Evolutionary conservation across 1,140 invertebrate genomes (phyloP).

Genomic region (Caerostris darwini): DNA sequence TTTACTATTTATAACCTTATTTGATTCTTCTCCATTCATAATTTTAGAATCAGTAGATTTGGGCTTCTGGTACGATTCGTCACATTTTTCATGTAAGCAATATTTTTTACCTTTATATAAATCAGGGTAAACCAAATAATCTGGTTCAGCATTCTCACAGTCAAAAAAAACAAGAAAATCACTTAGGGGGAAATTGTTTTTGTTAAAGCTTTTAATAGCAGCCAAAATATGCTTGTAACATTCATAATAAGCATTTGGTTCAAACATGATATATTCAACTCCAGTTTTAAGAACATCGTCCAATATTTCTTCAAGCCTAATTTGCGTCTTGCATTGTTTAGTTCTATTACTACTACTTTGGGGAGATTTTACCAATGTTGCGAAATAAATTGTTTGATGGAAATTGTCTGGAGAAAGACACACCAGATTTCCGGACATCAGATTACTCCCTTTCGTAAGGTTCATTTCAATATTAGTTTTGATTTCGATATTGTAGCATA

Average conservation of each 20-base stretch:
- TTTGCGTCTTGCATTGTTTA: conserved; percentile 78
- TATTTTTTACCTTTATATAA: not conserved
- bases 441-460: not conserved
- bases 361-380: conserved; percentile 85
- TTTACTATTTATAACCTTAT: not conserved
- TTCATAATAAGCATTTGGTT: conserved; percentile 83
- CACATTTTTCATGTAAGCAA: conserved; percentile 60
- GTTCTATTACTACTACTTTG: conserved; percentile 40
- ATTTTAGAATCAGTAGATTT: not conserved
- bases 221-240: conserved; percentile 82
- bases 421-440: conserved; percentile 87
- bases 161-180: conserved; percentile 79
- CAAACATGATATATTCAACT: conserved; percentile 80
- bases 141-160: conserved; percentile 48
- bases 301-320: conserved; percentile 80
- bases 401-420: conserved; percentile 88
- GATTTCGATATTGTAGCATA: conserved; percentile 35
- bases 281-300: conserved; percentile 29
- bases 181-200: conserved; percentile 81
- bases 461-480: not conserved
- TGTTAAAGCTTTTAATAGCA: conserved; percentile 81
- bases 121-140: conserved; percentile 50
- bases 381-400: conserved; percentile 85
- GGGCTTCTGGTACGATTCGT: not conserved
- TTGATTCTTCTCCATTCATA: not conserved